phyloP scores from a whole-genome alignment of 64 coral and sea anemone genomes.

The Stichodactyla mertensii region DNA sequence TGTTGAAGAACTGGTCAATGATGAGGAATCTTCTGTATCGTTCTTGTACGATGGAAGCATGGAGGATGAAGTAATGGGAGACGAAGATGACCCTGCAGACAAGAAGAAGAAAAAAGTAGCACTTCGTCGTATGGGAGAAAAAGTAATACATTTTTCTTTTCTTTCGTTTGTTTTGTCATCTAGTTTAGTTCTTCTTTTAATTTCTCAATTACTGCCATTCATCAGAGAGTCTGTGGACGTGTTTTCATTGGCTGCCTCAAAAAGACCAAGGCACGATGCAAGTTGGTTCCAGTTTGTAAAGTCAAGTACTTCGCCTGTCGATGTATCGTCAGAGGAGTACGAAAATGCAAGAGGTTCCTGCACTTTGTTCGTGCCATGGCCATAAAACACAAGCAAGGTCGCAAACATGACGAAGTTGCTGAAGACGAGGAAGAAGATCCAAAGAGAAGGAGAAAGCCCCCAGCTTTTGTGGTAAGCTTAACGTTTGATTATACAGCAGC shows the following conservation, averaged over 20 bases:
- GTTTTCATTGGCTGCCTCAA: slow-evolving; percentile 8
- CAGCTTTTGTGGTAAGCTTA: background rate
- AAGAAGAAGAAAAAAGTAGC: background rate
- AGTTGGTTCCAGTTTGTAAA: slow-evolving; percentile 1
- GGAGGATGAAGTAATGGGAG: slow-evolving; percentile 20
- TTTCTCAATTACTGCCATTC: background rate
- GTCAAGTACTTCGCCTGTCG: slow-evolving; percentile 34
- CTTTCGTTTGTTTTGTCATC: no score
- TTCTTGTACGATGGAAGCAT: slow-evolving; percentile 17
- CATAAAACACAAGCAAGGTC: background rate
- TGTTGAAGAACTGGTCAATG: background rate
- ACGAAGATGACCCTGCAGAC: background rate
- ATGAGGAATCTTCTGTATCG: background rate
- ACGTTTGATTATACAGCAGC: no score
- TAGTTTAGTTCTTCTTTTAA: no score
- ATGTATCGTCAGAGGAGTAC: slow-evolving; percentile 2
- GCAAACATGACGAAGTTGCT: background rate
- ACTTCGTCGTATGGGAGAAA: background rate
- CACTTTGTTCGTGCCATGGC: background rate
- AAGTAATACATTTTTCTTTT: no score
- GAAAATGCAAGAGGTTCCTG: slow-evolving; percentile 12
- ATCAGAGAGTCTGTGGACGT: slow-evolving; percentile 1
- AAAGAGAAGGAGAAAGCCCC: background rate
- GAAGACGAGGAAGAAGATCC: background rate
- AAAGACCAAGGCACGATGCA: slow-evolving; percentile 4